These are phyloP conservation scores for Drosophila orena DNA, from an alignment of 1,140 invertebrate genomes.

Conservation along the genomic window DNA sequence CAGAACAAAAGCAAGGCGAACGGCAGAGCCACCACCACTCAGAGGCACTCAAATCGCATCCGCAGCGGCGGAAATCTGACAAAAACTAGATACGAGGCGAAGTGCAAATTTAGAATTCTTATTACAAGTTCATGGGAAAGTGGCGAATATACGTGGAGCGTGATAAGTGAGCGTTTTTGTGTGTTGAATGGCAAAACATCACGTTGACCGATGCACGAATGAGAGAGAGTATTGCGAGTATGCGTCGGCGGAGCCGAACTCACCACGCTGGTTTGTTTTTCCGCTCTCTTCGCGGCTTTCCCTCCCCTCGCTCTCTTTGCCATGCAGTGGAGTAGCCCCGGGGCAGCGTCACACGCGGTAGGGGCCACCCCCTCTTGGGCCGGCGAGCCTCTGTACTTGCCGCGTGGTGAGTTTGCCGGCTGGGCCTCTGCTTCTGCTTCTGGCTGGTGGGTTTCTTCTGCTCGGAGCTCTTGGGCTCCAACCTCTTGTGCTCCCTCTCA, in stretches of 20 bases:
- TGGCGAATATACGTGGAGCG: slow-evolving; percentile 59
- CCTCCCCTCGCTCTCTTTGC: neutral
- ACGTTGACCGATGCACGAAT: slow-evolving; percentile 44
- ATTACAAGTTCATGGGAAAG: slow-evolving; percentile 80
- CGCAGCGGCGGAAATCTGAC: slow-evolving; percentile 42
- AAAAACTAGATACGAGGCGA: slow-evolving; percentile 57
- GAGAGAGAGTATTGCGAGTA: slow-evolving; percentile 20
- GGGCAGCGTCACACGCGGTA: slow-evolving; percentile 28
- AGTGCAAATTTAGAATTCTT: slow-evolving; percentile 79
- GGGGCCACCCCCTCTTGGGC: slow-evolving; percentile 14
- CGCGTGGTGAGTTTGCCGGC: slow-evolving; percentile 32
- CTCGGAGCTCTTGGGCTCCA: slow-evolving; percentile 1
- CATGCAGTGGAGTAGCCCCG: slow-evolving; percentile 36
- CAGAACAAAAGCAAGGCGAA: slow-evolving; percentile 29
- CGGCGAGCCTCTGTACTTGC: slow-evolving; percentile 40
- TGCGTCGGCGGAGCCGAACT: slow-evolving; percentile 8
- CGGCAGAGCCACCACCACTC: slow-evolving; percentile 49
- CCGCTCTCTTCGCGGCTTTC: slow-evolving; percentile 11
- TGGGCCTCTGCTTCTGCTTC: slow-evolving; percentile 5
- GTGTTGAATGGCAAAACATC: slow-evolving; percentile 61
- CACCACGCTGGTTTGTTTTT: slow-evolving; percentile 30
- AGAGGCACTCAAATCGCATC: slow-evolving; percentile 13
- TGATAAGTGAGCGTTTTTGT: slow-evolving; percentile 64
- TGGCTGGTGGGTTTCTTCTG: slow-evolving; percentile 26
- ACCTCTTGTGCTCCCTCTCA: slow-evolving; percentile 18